Base-by-base conservation (phyloP, 2,113 vertebrate genomes). In the Burhinus bistriatus region DNA sequence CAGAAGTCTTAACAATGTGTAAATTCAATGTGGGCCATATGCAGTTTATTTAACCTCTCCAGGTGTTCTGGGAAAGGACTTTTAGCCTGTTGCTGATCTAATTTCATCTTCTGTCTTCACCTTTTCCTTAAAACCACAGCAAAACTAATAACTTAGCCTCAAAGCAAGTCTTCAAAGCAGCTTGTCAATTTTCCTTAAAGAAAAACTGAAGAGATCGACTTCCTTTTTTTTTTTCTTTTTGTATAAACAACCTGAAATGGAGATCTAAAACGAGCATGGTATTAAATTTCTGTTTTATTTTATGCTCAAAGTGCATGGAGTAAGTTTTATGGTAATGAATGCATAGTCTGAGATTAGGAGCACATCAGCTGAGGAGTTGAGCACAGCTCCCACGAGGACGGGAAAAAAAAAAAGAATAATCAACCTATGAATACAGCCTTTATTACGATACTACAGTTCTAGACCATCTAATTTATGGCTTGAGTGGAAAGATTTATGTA, bases 61-160 rank as follows among this genome's bases (percentile, higher is more conserved):
- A 97, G 97, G 96, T 97, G 95, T 95, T 97, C 92, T 90, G 96
- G 88, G 95, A 96, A 97, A 92, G 92, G 75, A 96, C 85, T 97
- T 89, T 55, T 81, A 95, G 88, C 83, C 90, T 87, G 77, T 66
- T 94, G 88, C 92, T 93, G 94, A 96, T 96, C 93, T 96, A 95
- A 96, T 97, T 96, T 96, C 95, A 86, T 90, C 94, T 94, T 90
- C 97, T 97, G 96, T 97, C 96, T 97, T 96, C 96, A 96, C 94
- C 94, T 97, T 96, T 96, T 92, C 85, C 92, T 95, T 94, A 96
- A 96, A 96, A 96, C 90, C 95, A 90, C 92, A 92, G 96, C 51
- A 97, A 94, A 96, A 96, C 83, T 93, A 97, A 94, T 95, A 97
- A 97, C 83, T 76, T 75, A 66, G 79, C 86, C 90, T 95, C 92